These are phyloP conservation scores for Ormia ochracea DNA, from an alignment of 2,888 invertebrate genomes.

Conservation along the genomic window DNA sequence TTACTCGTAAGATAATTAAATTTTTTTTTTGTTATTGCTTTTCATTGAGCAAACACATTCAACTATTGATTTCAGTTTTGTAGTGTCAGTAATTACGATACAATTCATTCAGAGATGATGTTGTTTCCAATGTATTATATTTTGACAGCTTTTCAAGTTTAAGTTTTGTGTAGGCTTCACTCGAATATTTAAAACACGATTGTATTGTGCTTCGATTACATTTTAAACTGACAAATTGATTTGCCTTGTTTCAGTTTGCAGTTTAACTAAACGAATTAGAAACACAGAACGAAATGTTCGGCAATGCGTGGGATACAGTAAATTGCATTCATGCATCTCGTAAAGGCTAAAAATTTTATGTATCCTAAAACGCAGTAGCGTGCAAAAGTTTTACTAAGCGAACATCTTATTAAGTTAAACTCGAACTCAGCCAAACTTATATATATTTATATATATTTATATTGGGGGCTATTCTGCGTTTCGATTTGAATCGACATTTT, in stretches of 20 bases:
- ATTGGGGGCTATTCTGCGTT: too few species aligned
- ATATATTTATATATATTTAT: too few species aligned
- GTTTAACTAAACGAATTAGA: constrained; percentile 14
- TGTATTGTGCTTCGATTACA: neutral
- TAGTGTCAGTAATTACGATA: constrained; percentile 15
- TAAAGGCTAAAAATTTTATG: too few species aligned
- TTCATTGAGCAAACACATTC: constrained; percentile 52
- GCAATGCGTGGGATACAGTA: too few species aligned
- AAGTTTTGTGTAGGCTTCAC: constrained; percentile 44
- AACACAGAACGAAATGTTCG: too few species aligned
- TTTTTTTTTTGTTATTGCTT: neutral
- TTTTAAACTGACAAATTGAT: constrained; percentile 19
- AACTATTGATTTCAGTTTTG: neutral
- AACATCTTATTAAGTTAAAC: too few species aligned
- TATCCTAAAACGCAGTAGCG: too few species aligned
- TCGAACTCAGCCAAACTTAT: too few species aligned
- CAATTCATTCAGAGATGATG: constrained; percentile 33
- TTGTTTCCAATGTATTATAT: neutral
- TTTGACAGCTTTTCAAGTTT: constrained; percentile 51
- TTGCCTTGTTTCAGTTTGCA: neutral
- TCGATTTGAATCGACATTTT: too few species aligned
- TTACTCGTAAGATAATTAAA: constrained; percentile 15
- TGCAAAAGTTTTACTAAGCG: too few species aligned
- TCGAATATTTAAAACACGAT: neutral
- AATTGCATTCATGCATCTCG: too few species aligned